A percentile compares a stretch with the other conserved stretches of the same genome.
Evolutionary conservation across 2,888 invertebrate species (phyloP).

Genomic region (Campaea margaritaria): DNA sequence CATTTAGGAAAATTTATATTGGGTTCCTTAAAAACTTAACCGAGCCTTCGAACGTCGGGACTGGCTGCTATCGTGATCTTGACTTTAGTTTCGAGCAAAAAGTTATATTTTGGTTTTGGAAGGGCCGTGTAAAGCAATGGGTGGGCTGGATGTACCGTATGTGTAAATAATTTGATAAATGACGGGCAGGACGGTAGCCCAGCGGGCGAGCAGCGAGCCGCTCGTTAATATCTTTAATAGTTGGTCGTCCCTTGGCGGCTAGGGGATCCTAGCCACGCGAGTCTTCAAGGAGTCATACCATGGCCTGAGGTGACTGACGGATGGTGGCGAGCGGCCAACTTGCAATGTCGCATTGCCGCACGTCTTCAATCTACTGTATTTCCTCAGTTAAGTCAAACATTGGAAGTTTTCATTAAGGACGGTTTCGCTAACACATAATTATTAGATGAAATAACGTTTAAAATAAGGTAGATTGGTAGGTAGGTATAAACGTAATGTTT

Average conservation of each 20-base stretch:
- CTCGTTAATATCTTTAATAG: constrained; percentile 70
- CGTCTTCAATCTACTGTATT: constrained; percentile 26
- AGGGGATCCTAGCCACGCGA: constrained; percentile 37
- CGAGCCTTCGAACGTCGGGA: constrained; percentile 2
- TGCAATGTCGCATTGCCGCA: constrained; percentile 8
- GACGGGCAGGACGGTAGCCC: constrained; percentile 65
- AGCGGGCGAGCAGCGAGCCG: constrained; percentile 62
- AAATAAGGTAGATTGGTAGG: no score
- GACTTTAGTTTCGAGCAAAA: constrained; percentile 36
- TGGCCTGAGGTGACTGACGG: not conserved
- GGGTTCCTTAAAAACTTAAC: constrained; percentile 3
- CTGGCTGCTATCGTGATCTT: constrained; percentile 28
- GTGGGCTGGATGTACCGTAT: constrained; percentile 56
- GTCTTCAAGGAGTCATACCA: constrained; percentile 19
- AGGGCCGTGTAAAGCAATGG: constrained; percentile 57
- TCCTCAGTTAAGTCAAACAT: constrained; percentile 20
- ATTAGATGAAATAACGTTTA: not conserved
- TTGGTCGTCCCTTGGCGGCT: constrained; percentile 48
- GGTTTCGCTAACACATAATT: constrained; percentile 1
- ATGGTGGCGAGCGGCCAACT: constrained; percentile 4
- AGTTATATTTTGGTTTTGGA: constrained; percentile 45
- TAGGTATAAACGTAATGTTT: no score
- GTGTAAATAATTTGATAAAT: constrained; percentile 78
- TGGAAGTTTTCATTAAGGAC: constrained; percentile 27
- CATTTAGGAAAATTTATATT: constrained; percentile 10